Evolutionary conservation across 2,888 invertebrate genomes (phyloP).

Genomic region (Tachina fera): DNA sequence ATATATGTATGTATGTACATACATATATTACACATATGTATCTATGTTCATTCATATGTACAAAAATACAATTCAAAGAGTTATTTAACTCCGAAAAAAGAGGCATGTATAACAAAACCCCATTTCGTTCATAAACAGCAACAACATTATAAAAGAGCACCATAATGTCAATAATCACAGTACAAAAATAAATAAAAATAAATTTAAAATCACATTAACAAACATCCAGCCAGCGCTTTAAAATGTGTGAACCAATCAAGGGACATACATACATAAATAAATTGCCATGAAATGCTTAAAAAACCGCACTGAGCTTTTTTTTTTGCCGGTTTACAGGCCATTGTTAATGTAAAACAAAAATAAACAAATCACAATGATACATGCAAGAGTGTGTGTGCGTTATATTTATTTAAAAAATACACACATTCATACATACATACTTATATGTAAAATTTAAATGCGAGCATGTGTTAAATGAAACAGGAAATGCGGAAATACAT

Average conservation of each 20-base stretch:
- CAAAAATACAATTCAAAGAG: background rate
- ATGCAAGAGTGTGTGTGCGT: background rate
- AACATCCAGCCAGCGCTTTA: constrained; percentile 24
- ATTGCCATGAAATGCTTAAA: constrained; percentile 23
- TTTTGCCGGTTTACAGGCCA: constrained; percentile 7
- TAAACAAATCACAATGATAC: constrained; percentile 17
- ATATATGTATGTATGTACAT: too few species aligned
- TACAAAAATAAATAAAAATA: constrained; percentile 47
- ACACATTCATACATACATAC: background rate
- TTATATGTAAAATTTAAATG: background rate
- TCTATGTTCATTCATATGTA: background rate
- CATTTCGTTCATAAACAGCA: constrained; percentile 27
- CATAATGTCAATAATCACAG: constrained; percentile 65
- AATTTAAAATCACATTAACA: constrained; percentile 44
- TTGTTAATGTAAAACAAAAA: constrained; percentile 37
- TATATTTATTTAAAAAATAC: constrained; percentile 2
- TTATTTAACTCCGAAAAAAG: constrained; percentile 19
- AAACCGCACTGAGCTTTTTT: constrained; percentile 35
- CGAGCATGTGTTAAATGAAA: constrained; percentile 42
- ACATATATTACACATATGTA: too few species aligned
- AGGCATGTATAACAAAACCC: constrained; percentile 17
- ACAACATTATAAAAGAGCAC: constrained; percentile 10
- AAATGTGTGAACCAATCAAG: constrained; percentile 33
- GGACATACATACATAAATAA: background rate
- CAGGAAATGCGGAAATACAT: constrained; percentile 69